A percentile compares a stretch with the other conserved stretches of the same genome.
Conservation (phyloP, 2,888 invertebrate genomes). For the Lasioglossum pauxillum region DNA sequence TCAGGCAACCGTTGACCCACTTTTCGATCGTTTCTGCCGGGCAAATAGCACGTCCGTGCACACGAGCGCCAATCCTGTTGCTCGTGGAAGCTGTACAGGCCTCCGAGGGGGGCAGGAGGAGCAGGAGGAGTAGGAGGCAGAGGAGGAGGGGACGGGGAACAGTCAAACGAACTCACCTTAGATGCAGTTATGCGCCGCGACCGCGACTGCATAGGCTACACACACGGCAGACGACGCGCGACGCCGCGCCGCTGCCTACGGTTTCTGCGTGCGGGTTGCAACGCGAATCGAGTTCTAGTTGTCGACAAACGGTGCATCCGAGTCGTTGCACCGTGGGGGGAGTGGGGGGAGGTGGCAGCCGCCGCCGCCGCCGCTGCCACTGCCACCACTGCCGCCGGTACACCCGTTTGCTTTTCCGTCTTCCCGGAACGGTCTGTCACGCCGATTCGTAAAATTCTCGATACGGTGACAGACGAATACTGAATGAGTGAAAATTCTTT, state of each 20-base stretch:
- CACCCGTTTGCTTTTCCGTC: slow-evolving; percentile 3
- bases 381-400: neutral
- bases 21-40: slow-evolving; percentile 71
- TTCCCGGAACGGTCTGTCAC: neutral
- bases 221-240: slow-evolving; percentile 24
- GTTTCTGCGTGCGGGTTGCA: slow-evolving; percentile 2
- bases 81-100: slow-evolving; percentile 31
- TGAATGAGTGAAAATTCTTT: neutral
- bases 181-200: slow-evolving; percentile 54
- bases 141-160: slow-evolving; percentile 9
- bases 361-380: no score
- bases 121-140: neutral
- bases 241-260: slow-evolving; percentile 22
- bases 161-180: slow-evolving; percentile 55
- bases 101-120: neutral
- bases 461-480: neutral
- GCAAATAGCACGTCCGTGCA: slow-evolving; percentile 63
- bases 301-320: slow-evolving; percentile 40
- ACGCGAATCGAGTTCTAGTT: slow-evolving; percentile 16
- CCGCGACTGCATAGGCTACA: slow-evolving; percentile 16
- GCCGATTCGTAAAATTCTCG: neutral
- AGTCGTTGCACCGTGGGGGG: slow-evolving; percentile 40
- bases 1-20: slow-evolving; percentile 78
- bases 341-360: neutral
- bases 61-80: slow-evolving; percentile 59